Conservation (phyloP, 2,113 vertebrate genomes). For the Cottus gobio region DNA sequence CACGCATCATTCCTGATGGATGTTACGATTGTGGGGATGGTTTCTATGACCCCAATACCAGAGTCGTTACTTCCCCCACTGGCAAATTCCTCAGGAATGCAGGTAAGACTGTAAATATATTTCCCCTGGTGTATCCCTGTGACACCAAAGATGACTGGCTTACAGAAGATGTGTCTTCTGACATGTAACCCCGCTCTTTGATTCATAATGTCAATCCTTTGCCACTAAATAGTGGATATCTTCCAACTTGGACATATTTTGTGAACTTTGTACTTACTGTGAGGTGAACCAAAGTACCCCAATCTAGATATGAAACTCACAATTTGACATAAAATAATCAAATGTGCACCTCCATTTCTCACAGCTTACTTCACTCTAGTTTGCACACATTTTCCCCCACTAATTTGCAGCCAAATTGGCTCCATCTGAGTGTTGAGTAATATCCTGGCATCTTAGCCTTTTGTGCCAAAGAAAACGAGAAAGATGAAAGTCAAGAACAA, state of each 20-base stretch:
- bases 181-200: neutral
- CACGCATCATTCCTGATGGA: conserved; percentile 85
- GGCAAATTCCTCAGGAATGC: conserved; percentile 88
- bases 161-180: neutral
- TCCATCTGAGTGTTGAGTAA: conserved; percentile 37
- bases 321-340: conserved; percentile 3
- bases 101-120: conserved; percentile 81
- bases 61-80: conserved; percentile 85
- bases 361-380: conserved; percentile 5
- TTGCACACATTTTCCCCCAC: conserved; percentile 19
- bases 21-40: conserved; percentile 95
- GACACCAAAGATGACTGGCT: neutral
- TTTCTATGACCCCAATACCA: conserved; percentile 90
- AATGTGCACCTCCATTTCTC: neutral
- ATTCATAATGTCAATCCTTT: conserved; percentile 15
- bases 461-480: conserved; percentile 49
- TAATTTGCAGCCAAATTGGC: conserved; percentile 48
- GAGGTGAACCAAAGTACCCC: neutral
- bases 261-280: neutral
- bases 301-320: conserved; percentile 1
- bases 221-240: neutral
- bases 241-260: neutral
- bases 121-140: neutral
- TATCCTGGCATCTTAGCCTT: conserved; percentile 41
- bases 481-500: conserved; percentile 54